Evolutionary conservation across 2,888 invertebrate genomes (phyloP), one percentile per base, ranked within the genome.

Genomic region (Tyria jacobaeae): DNA sequence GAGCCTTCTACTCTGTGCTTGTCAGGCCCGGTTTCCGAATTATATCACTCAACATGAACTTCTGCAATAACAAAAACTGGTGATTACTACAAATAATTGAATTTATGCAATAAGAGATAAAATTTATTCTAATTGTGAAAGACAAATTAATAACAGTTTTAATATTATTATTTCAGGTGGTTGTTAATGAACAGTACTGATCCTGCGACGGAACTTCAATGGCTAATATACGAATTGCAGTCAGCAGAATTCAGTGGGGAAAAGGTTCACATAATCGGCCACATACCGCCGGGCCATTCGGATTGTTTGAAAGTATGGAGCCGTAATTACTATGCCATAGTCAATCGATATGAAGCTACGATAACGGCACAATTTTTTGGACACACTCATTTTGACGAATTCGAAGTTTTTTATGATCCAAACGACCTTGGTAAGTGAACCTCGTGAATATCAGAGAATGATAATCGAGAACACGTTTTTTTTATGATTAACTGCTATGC

Each of bases 301-400:
- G 98, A 98, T 86, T 99, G 99, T 81, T 90, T 99, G 39, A 98
- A 98, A 92, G 97, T 98, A 5, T 99, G 99, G 98, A 98, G 99
- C 6, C 96, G 98, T 71, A 99, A 99, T 89, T 98, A 97, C 86
- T 98, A 98, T 82, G 96, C 96, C 51, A 98, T 98, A 60, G 96
- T 98, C 57, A 97, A 97, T 76, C 95, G 98, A 79, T 99, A 98
- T 85, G 98, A 98, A 88, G 95, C 96, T 31, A 99, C 97, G 0
- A 97, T 99, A 62, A 96, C 97, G 0, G 97, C 98, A 2, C 99
- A 99, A 88, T 99, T 99, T 89, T 99, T 98, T 86, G 99, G 99
- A 0, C 99, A 99, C 83, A 99, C 98, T 3, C 99, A 99, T 92
- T 97, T 94, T 81, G 99, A 99, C 88, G 98, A 99, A 88, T 98